Percentiles rank a stretch among this genome's conserved stretches.
Evolutionary conservation across 2,797 vertebrate species (phyloP).

Genomic region (Lindbergichthys nudifrons): DNA sequence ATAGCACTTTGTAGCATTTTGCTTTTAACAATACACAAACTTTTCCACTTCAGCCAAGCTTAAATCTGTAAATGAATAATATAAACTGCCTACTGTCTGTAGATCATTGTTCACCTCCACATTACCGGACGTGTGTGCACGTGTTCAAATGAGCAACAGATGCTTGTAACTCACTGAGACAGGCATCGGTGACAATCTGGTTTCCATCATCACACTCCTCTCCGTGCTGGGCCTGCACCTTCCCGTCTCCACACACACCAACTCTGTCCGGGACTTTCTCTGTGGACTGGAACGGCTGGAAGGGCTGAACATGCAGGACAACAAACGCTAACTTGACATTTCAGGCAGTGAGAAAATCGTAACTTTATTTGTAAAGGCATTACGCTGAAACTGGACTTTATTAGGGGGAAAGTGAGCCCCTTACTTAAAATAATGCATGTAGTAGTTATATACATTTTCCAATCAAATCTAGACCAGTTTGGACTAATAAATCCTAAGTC

Average conservation of each 20-base stretch:
- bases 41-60: too few species aligned
- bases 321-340: neutral
- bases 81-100: neutral
- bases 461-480: neutral
- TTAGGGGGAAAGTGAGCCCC: neutral
- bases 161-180: slow-evolving; percentile 89
- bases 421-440: neutral
- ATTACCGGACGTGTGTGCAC: neutral
- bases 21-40: too few species aligned
- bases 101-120: neutral
- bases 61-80: too few species aligned
- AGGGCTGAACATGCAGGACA: slow-evolving; percentile 56
- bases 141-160: neutral
- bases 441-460: neutral
- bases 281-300: slow-evolving; percentile 89
- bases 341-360: neutral
- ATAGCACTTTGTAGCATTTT: too few species aligned
- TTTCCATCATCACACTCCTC: slow-evolving; percentile 98
- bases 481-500: neutral
- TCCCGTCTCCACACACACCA: slow-evolving; percentile 90
- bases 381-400: neutral
- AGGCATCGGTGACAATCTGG: slow-evolving; percentile 88
- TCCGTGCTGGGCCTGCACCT: slow-evolving; percentile 88
- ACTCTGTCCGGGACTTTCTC: slow-evolving; percentile 83
- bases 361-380: neutral